These are phyloP conservation scores for Formica selysi DNA, from an alignment of 1,140 invertebrate species.

Conservation along the genomic window DNA sequence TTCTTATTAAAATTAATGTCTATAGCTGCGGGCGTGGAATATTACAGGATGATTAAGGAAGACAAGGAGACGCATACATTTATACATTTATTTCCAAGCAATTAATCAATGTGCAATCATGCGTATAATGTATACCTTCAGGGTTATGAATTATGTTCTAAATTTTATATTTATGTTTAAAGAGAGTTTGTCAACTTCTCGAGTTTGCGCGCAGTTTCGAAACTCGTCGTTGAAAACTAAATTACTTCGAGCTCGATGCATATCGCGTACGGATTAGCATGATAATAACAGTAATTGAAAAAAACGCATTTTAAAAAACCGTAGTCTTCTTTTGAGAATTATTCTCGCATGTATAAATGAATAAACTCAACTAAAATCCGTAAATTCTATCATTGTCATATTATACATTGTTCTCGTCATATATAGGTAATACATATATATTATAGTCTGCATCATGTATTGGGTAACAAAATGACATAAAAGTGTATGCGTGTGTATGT, in stretches of 20 bases:
- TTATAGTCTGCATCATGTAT: neutral
- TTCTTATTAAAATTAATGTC: constrained; percentile 34
- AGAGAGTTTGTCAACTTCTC: neutral
- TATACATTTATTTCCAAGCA: neutral
- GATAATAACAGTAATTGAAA: neutral
- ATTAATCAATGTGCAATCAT: neutral
- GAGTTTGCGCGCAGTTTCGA: neutral
- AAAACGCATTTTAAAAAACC: neutral
- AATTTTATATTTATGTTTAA: neutral
- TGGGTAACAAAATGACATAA: too few relatives aligned
- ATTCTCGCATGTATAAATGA: neutral
- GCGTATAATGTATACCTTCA: neutral
- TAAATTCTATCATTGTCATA: neutral
- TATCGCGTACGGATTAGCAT: neutral
- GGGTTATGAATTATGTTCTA: constrained; percentile 1
- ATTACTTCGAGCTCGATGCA: neutral
- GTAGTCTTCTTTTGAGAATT: neutral
- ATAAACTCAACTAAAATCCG: too few relatives aligned
- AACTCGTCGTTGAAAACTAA: neutral
- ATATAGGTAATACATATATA: neutral
- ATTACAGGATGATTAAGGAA: constrained; percentile 21
- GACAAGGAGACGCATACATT: neutral
- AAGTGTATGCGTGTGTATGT: too few relatives aligned
- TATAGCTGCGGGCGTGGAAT: constrained; percentile 34
- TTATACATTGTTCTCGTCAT: neutral